Evolutionary conservation across 30 jellyfish, hydroid and myxozoan species (phyloP).

Genomic region (Aurelia aurita complex sp. Pacific): DNA sequence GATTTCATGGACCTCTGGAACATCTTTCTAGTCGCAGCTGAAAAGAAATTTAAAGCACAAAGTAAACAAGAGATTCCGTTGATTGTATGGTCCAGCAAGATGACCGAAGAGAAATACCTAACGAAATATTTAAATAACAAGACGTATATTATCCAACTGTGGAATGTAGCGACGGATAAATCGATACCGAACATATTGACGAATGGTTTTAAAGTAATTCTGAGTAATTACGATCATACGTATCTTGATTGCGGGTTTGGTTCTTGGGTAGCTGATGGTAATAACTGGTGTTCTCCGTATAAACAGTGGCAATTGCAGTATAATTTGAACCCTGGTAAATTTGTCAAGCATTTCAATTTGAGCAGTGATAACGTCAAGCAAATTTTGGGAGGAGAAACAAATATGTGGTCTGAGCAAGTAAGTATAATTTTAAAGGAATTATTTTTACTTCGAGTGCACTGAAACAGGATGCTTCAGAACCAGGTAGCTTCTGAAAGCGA

Average conservation of each 20-base stretch:
- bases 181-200: slow-evolving; percentile 40
- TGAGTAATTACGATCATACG: slow-evolving; percentile 53
- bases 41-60: slow-evolving; percentile 15
- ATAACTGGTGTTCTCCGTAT: slow-evolving; percentile 76
- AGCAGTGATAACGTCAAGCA: slow-evolving; percentile 10
- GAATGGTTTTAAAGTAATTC: slow-evolving; percentile 45
- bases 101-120: slow-evolving; percentile 41
- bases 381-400: slow-evolving; percentile 64
- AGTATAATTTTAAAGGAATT: neutral
- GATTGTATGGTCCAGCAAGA: slow-evolving; percentile 61
- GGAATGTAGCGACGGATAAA: slow-evolving; percentile 47
- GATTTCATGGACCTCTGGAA: slow-evolving; percentile 62
- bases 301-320: slow-evolving; percentile 66
- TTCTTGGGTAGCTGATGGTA: slow-evolving; percentile 68
- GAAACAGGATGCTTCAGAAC: no score
- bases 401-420: slow-evolving; percentile 77
- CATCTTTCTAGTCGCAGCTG: slow-evolving; percentile 35
- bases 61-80: slow-evolving; percentile 37
- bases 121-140: slow-evolving; percentile 39
- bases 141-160: slow-evolving; percentile 43
- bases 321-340: slow-evolving; percentile 39
- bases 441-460: no score
- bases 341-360: slow-evolving; percentile 47
- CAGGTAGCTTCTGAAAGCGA: no score
- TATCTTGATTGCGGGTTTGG: slow-evolving; percentile 75